Base-by-base conservation (phyloP, 2,888 invertebrate genomes). In the Pandemis heparana region DNA sequence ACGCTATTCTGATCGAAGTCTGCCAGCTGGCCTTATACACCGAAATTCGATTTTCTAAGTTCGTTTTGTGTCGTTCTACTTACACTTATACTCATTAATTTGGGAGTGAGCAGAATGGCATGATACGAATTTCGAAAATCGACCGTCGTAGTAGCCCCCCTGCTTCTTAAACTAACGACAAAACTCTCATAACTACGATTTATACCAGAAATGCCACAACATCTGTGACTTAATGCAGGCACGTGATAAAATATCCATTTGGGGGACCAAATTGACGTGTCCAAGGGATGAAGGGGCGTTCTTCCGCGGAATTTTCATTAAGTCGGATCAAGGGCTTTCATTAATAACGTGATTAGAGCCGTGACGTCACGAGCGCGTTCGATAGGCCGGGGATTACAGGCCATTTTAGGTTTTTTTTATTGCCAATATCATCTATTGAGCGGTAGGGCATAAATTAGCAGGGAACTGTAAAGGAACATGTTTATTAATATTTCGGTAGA, bases 271-370 rank as follows among this genome's bases (percentile, higher is more conserved):
- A 79, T 76, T 76, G 76, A 75, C 70, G 71, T 71, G 75, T 68
- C 70, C 61, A 74, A 63, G 69, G 60, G 61, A 10, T 70, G n/a
- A 7, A 53, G 60, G 76, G 75, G 67, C 53, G 51, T 64, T 71
- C 66, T 74, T 60, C 70, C 61, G 67, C 76, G 79, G 82, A 82
- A 83, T 84, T 83, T 82, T 81, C 81, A 85, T 84, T 81, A 80
- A 77, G 78, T 75, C 71, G 76, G 76, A 76, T 78, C 73, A 75
- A 77, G 78, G 75, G 79, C 78, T 79, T 76, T 79, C 79, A 81
- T 83, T 82, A 82, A 80, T 82, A 81, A 81, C 79, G 77, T 77
- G 78, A 83, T 83, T 82, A 81, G 77, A 78, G 70, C 70, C 73
- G 18, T 14, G 51, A 51, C 73, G 64, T n/a, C 48, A 32, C 68